These are phyloP conservation scores for Phragmatobia fuliginosa DNA, from an alignment of 2,888 invertebrate species.

Conservation along the genomic window DNA sequence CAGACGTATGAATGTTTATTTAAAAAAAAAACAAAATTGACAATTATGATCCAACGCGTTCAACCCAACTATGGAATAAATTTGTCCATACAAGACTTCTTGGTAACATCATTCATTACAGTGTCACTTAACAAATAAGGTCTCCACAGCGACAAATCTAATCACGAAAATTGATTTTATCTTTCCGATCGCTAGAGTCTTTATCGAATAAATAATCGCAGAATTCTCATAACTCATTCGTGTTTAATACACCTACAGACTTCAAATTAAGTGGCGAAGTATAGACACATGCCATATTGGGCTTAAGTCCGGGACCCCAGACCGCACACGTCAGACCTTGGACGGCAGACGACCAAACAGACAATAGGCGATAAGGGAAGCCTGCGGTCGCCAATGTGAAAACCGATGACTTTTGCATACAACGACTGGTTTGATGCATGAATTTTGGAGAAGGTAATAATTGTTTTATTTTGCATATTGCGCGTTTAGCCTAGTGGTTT, in stretches of 20 bases:
- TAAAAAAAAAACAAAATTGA: too few relatives aligned
- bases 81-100: not conserved
- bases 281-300: slow-evolving; percentile 35
- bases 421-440: slow-evolving; percentile 20
- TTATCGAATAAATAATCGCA: slow-evolving; percentile 7
- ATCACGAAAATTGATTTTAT: not conserved
- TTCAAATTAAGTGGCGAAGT: slow-evolving; percentile 29
- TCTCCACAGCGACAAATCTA: not conserved
- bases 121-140: not conserved
- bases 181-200: not conserved
- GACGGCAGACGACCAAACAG: slow-evolving; percentile 55
- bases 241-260: slow-evolving; percentile 11
- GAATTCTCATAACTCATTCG: slow-evolving; percentile 15
- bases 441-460: slow-evolving; percentile 17
- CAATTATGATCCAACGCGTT: too few relatives aligned
- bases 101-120: not conserved
- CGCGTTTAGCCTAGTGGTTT: too few relatives aligned
- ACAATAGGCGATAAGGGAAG: slow-evolving; percentile 79
- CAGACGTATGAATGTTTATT: too few relatives aligned
- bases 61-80: too few relatives aligned
- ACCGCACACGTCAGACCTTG: slow-evolving; percentile 68
- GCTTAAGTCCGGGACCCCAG: slow-evolving; percentile 50
- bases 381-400: slow-evolving; percentile 69
- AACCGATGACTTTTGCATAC: slow-evolving; percentile 69
- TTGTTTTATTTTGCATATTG: not conserved